phyloP scores from a whole-genome alignment of 2,888 invertebrate species.

The Acanthopleura granulata region DNA sequence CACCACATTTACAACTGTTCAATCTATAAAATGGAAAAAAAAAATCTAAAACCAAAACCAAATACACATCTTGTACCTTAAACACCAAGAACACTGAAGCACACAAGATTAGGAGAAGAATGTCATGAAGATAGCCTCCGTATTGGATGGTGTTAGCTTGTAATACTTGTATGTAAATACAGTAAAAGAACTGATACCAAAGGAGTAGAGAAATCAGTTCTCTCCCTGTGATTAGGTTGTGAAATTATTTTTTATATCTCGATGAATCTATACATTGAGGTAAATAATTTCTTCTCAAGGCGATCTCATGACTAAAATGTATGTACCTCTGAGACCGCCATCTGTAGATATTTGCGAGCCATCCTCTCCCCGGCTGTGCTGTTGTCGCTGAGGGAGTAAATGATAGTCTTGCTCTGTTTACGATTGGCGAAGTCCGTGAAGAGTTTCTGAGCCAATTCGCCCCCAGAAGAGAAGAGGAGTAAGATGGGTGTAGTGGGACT shows the following conservation, averaged over 20 bases:
- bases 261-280: no score
- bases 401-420: conserved; percentile 51
- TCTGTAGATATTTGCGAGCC: conserved; percentile 55
- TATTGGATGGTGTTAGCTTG: no score
- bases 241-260: no score
- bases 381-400: conserved; percentile 53
- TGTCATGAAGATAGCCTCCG: no score
- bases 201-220: no score
- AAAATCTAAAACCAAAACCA: no score
- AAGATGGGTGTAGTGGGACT: conserved; percentile 58
- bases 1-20: not conserved
- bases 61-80: no score
- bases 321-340: conserved; percentile 59
- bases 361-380: conserved; percentile 49
- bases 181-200: no score
- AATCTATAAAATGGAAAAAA: no score
- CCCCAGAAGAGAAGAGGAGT: conserved; percentile 59
- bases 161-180: no score
- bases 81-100: not conserved
- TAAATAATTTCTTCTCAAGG: no score
- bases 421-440: conserved; percentile 61
- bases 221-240: no score
- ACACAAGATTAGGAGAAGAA: not conserved
- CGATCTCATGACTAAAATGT: not conserved
- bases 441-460: conserved; percentile 54